A percentile compares a stretch with the other conserved stretches of the same genome.
These are phyloP conservation scores for Acarapis woodi DNA, from an alignment of 1,140 invertebrate species.

Conservation along the genomic window DNA sequence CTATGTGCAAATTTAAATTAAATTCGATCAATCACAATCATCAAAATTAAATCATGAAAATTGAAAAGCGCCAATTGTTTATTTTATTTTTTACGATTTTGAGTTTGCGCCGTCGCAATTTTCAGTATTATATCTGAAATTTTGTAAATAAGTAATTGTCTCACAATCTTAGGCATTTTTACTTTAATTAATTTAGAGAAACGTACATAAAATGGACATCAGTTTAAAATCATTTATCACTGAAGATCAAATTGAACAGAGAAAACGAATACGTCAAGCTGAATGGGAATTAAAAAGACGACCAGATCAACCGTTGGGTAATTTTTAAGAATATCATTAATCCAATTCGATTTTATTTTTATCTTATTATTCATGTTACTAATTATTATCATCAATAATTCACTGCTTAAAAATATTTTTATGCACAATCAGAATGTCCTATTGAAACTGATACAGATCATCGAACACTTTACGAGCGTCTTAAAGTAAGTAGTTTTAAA, in stretches of 20 bases:
- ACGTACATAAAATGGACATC: too few species aligned
- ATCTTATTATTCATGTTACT: constrained; percentile 6
- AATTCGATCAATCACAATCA: too few species aligned
- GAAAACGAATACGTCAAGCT: constrained; percentile 42
- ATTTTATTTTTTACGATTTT: too few species aligned
- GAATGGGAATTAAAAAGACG: constrained; percentile 79
- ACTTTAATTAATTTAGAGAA: too few species aligned
- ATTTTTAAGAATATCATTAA: constrained; percentile 11
- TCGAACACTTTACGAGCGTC: constrained; percentile 50
- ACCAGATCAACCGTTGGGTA: constrained; percentile 57
- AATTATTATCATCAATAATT: constrained; percentile 1
- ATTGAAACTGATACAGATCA: constrained; percentile 45
- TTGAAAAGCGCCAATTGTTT: too few species aligned
- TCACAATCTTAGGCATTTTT: too few species aligned
- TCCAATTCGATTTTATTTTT: constrained; percentile 6
- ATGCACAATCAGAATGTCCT: constrained; percentile 33
- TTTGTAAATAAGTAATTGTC: too few species aligned
- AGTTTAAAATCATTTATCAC: constrained; percentile 33
- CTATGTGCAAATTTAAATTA: too few species aligned
- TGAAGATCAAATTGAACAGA: constrained; percentile 50
- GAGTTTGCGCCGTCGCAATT: too few species aligned
- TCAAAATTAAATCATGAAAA: too few species aligned
- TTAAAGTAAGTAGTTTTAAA: too few species aligned
- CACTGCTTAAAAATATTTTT: constrained; percentile 4
- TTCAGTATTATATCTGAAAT: too few species aligned